phyloP scores from a whole-genome alignment of 2,797 vertebrate species.

The Okamejei kenojei region DNA sequence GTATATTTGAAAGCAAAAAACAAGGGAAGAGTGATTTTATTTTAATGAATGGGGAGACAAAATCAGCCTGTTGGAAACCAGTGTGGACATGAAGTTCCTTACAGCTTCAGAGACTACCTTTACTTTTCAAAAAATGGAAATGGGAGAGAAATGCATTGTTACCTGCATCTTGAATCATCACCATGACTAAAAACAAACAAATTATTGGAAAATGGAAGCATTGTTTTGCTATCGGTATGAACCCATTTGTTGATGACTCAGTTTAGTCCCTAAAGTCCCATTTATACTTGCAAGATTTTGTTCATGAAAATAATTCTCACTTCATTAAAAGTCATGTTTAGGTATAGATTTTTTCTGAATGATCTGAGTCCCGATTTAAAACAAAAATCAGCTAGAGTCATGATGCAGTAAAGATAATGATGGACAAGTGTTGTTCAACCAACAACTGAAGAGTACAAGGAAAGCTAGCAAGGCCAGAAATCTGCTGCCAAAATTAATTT shows the following conservation, averaged over 20 bases:
- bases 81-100: not conserved
- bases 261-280: not conserved
- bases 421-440: not conserved
- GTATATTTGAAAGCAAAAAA: not conserved
- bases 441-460: not conserved
- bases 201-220: not conserved
- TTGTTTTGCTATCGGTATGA: not conserved
- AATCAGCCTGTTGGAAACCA: not conserved
- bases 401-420: not conserved
- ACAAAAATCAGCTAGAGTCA: not conserved
- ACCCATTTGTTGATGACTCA: not conserved
- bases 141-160: not conserved
- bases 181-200: not conserved
- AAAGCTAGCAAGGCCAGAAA: not conserved
- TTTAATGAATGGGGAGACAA: not conserved
- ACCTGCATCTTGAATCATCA: not conserved
- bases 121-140: not conserved
- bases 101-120: not conserved
- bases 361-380: not conserved
- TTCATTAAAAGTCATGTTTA: not conserved
- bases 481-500: not conserved
- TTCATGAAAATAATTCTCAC: not conserved
- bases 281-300: not conserved
- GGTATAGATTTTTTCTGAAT: not conserved
- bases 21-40: not conserved